Evolutionary conservation across 2,797 vertebrate species (phyloP), one percentile per base, ranked within the genome.

Genomic region (Amazonetta brasiliensis): DNA sequence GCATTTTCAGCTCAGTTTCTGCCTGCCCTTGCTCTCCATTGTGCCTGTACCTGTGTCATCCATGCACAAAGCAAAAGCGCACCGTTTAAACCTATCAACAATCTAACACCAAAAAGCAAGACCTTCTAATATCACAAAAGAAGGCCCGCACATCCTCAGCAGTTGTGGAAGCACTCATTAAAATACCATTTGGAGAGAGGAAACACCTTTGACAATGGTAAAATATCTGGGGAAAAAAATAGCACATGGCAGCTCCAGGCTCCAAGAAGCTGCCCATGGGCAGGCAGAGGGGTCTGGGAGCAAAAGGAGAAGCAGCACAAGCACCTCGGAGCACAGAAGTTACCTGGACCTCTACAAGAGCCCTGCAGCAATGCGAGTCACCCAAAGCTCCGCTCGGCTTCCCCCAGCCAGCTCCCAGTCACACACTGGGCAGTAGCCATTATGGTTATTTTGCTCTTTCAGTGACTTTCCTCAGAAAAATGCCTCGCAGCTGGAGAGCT

Each of bases 151-250:
- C 50, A 9, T 81, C 93, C 85, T 63, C 55, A 55, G 82, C 35
- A 81, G 89, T 81, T 91, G 33, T 72, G 76, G 77, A 86, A 86
- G 50, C 37, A 55, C 66, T 88, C 85, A 81, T 77, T 92, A 90
- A 93, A 96, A 94, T 73, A 72, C 35, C 54, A 89, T 95, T 96
- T 94, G 85, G 55, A 93, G 92, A 94, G 92, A 95, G 55, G 69
- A 94, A 97, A 93, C 48, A 66, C 64, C 54, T 71, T 55, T 50
- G 56, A 76, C 73, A 67, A 43, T 43, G 19, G 54, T 55, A 72
- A 94, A 94, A 89, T 33, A 92, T 15, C 60, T 43, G 60, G 46
- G 9, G 30, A 90, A 88, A 72, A 80, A 64, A 33, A 3, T 22
- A 54, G 33, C 43, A 50, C 0, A 0, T 35, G 48, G 54, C 43